Base-by-base conservation (phyloP, 2,113 vertebrate species). In the Misgurnus anguillicaudatus region DNA sequence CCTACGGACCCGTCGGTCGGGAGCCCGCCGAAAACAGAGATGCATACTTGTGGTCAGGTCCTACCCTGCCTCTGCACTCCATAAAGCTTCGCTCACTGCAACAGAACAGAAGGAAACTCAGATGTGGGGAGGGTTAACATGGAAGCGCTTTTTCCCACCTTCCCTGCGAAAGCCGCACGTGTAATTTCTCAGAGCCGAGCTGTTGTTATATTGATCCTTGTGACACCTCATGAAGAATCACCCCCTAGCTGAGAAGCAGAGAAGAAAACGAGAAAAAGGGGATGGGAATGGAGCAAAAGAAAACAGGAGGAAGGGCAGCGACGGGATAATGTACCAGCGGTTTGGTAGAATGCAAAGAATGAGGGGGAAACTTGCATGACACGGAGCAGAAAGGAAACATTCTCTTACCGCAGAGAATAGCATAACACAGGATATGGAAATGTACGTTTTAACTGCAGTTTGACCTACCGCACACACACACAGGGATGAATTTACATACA, bases 41-140 rank as follows among this genome's bases (percentile, higher is more conserved):
- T 85, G 86, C 91, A 94, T 94, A 89, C 89, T 92, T 94, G 93
- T 91, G 93, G 93, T 91, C 85, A 42, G 69, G 85, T 84, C 73
- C 73, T 75, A 58, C 61, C 64, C 78, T 86, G 89, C 90, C 9
- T 65, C 84, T 88, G 82, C 82, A 85, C 86, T 88, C 88, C 87
- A 47, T 36, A 78, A 57, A 53, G 45, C 48, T 61, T 41, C n/a
- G 68, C 75, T 75, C 38, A 10, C 60, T 48, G 68, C 11, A 80
- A 55, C 19, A 41, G 38, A 65, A 61, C 66, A 60, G 55, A 45
- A 53, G 63, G 47, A 36, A 60, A 41, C 36, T 70, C 73, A 71
- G 63, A 81, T 73, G 77, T 76, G 38, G 48, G 55, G 63, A 77
- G 42, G 31, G 53, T 63, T 71, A 57, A 64, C 74, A 65, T 13